Conservation (phyloP, 2,113 vertebrate genomes). For the Scolopax mira region DNA sequence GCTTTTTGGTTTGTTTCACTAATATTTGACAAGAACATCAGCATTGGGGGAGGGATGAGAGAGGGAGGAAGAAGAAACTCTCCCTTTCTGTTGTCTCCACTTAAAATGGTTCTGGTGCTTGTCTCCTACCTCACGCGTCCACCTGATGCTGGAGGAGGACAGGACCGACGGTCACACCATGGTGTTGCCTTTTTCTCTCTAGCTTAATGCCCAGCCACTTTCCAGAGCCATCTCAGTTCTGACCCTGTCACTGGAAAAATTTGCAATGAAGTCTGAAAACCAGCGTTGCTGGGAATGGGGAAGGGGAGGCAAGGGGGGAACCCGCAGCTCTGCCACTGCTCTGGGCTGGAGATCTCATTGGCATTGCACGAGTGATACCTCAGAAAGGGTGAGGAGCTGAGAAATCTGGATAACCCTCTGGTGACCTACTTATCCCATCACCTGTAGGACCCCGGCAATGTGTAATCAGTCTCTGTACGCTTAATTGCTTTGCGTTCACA, state of each 20-base stretch:
- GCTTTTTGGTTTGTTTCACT: not conserved
- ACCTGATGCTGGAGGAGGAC: accelerated
- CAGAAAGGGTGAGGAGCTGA: not conserved
- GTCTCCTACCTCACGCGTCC: not conserved
- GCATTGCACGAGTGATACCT: not conserved
- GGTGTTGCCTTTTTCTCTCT: not conserved
- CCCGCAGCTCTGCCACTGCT: not conserved
- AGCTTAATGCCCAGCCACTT: not conserved
- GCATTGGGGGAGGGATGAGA: no score
- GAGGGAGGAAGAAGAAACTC: not conserved
- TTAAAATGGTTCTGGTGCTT: not conserved
- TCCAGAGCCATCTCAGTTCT: not conserved
- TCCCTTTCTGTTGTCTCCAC: not conserved
- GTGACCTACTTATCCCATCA: not conserved
- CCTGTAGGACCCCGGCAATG: not conserved
- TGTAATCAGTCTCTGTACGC: not conserved
- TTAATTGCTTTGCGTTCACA: not conserved
- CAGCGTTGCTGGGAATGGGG: not conserved
- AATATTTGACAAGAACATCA: not conserved
- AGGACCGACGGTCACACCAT: not conserved
- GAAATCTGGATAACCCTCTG: not conserved
- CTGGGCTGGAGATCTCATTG: not conserved
- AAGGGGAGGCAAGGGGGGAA: not conserved
- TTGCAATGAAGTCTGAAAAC: not conserved
- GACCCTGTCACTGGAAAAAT: not conserved